Evolutionary conservation across 2,113 vertebrate genomes (phyloP).

Genomic region (Lates calcarifer): DNA sequence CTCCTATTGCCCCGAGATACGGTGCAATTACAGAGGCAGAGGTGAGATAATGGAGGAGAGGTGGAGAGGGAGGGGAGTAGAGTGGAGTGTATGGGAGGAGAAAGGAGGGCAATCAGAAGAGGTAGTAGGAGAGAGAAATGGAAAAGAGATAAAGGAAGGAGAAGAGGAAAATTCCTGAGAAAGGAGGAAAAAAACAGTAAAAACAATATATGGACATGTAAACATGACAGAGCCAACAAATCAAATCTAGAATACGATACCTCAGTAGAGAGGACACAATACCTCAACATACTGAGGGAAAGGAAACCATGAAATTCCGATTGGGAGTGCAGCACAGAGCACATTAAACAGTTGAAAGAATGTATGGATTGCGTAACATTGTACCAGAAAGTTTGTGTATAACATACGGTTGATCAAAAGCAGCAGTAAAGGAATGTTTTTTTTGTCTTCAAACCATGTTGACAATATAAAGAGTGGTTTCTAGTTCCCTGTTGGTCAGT

Average conservation of each 20-base stretch:
- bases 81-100: not conserved
- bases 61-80: not conserved
- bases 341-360: not conserved
- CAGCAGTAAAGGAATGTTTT: not conserved
- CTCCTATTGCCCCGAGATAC: conserved; percentile 35
- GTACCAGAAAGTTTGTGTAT: not conserved
- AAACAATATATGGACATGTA: no score
- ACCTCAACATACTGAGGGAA: no score
- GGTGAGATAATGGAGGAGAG: conserved; percentile 32
- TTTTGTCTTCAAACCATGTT: not conserved
- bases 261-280: no score
- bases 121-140: not conserved
- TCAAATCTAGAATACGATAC: no score
- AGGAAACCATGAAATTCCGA: no score
- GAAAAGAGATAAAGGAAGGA: not conserved
- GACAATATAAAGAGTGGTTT: not conserved
- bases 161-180: no score
- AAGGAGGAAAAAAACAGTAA: not conserved
- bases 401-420: conserved; percentile 5
- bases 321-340: not conserved
- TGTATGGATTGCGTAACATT: not conserved
- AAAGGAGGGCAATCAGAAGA: not conserved
- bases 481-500: not conserved
- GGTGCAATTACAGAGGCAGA: conserved; percentile 27
- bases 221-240: no score